These are phyloP conservation scores for Carassius auratus DNA, from an alignment of 2,113 vertebrate genomes.

Conservation along the genomic window DNA sequence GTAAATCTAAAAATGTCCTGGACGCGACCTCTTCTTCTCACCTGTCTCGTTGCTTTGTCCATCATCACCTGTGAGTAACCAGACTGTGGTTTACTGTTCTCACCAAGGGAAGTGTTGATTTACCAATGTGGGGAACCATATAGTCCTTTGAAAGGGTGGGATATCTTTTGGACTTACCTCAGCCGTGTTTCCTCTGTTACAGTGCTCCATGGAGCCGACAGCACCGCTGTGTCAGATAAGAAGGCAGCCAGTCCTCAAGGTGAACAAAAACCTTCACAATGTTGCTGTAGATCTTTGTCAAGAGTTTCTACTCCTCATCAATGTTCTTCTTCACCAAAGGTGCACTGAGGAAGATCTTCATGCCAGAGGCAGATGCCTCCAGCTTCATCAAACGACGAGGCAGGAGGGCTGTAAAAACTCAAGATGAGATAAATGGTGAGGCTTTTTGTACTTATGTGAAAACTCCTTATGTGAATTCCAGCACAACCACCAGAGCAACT, in stretches of 20 bases:
- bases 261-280: constrained; percentile 64
- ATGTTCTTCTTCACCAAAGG: constrained; percentile 61
- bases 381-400: constrained; percentile 81
- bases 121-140: not conserved
- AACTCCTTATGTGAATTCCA: not conserved
- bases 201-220: constrained; percentile 72
- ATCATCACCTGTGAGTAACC: constrained; percentile 80
- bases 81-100: not conserved
- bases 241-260: constrained; percentile 67
- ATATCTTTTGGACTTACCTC: not conserved
- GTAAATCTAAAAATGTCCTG: constrained; percentile 76
- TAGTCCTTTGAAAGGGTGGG: not conserved
- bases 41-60: constrained; percentile 67
- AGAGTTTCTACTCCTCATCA: not conserved
- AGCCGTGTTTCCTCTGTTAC: constrained; percentile 29
- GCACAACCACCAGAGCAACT: not conserved
- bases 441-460: not conserved
- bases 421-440: constrained; percentile 82
- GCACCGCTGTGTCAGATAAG: constrained; percentile 69
- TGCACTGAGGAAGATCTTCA: constrained; percentile 75
- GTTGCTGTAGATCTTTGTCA: not conserved
- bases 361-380: constrained; percentile 79
- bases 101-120: constrained; percentile 11
- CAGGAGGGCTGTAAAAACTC: constrained; percentile 76
- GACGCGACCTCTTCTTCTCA: constrained; percentile 69